Conservation (phyloP, 2,888 invertebrate species). For the Podotricha telesiphe region DNA sequence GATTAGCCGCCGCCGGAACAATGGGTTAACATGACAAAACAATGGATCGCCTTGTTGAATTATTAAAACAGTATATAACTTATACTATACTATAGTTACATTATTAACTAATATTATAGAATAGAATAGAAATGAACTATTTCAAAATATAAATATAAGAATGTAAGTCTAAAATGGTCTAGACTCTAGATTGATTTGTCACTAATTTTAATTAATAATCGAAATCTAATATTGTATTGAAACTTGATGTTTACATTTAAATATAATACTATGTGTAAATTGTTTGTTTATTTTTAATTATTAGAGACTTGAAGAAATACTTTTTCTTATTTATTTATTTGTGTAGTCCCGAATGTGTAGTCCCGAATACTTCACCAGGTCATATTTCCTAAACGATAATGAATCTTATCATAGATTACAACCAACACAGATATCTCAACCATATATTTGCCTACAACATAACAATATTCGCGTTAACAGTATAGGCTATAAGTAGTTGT, state of each 20-base stretch:
- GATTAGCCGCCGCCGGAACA: constrained; percentile 32
- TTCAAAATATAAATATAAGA: not conserved
- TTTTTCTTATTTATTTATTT: not conserved
- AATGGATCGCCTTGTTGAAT: constrained; percentile 31
- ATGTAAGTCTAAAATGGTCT: not conserved
- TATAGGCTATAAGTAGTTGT: constrained; percentile 46
- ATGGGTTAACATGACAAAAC: constrained; percentile 34
- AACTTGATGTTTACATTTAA: not conserved
- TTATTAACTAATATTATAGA: constrained; percentile 14
- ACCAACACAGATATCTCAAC: constrained; percentile 17
- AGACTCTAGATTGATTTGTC: not conserved
- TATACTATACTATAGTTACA: constrained; percentile 10
- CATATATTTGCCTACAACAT: constrained; percentile 22
- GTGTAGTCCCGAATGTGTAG: not conserved
- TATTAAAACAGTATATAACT: constrained; percentile 29
- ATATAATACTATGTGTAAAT: not conserved
- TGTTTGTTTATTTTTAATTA: not conserved
- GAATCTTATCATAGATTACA: constrained; percentile 28
- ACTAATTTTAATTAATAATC: not conserved
- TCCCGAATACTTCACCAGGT: not conserved
- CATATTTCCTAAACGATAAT: constrained; percentile 17
- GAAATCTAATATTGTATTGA: not conserved
- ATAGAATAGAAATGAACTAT: not conserved
- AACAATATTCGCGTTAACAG: constrained; percentile 42
- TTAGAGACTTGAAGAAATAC: not conserved